A percentile compares a stretch with the other conserved stretches of the same genome.
Conservation (phyloP, 1,140 invertebrate genomes). For the Drosophila pruinosa region DNA sequence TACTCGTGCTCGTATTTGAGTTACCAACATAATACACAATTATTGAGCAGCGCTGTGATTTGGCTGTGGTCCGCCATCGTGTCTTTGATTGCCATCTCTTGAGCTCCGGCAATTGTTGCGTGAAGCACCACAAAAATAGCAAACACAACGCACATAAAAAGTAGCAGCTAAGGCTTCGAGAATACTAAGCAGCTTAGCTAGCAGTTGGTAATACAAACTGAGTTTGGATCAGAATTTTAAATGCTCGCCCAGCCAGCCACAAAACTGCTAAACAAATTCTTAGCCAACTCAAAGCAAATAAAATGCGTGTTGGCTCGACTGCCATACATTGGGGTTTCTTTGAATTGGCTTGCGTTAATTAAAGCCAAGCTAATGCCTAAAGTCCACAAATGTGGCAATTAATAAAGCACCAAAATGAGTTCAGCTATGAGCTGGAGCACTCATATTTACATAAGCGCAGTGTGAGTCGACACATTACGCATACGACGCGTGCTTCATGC, state of each 20-base stretch:
- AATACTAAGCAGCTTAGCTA: slow-evolving; percentile 74
- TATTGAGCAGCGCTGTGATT: slow-evolving; percentile 62
- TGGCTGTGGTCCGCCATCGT: slow-evolving; percentile 24
- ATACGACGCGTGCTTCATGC: slow-evolving; percentile 42
- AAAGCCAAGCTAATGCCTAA: slow-evolving; percentile 46
- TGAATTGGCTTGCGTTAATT: slow-evolving; percentile 41
- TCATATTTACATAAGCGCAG: background rate
- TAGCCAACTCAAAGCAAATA: background rate
- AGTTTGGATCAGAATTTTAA: slow-evolving; percentile 55
- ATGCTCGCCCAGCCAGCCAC: slow-evolving; percentile 7
- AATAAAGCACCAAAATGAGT: slow-evolving; percentile 49
- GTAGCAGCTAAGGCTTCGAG: slow-evolving; percentile 35
- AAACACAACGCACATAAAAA: background rate
- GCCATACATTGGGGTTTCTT: slow-evolving; percentile 10
- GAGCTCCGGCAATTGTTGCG: slow-evolving; percentile 54
- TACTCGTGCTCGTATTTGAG: slow-evolving; percentile 13
- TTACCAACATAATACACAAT: slow-evolving; percentile 61
- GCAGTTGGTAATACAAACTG: slow-evolving; percentile 24
- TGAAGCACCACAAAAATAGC: slow-evolving; percentile 22
- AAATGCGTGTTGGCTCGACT: slow-evolving; percentile 11
- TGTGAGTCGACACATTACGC: slow-evolving; percentile 22
- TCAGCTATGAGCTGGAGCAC: background rate
- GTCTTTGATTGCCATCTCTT: slow-evolving; percentile 66
- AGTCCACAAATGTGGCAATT: slow-evolving; percentile 66
- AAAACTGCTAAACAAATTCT: slow-evolving; percentile 6